Percentiles rank a stretch among this genome's conserved stretches.
These are phyloP conservation scores for Drosophila insularis DNA, from an alignment of 1,140 invertebrate species.

Conservation along the genomic window DNA sequence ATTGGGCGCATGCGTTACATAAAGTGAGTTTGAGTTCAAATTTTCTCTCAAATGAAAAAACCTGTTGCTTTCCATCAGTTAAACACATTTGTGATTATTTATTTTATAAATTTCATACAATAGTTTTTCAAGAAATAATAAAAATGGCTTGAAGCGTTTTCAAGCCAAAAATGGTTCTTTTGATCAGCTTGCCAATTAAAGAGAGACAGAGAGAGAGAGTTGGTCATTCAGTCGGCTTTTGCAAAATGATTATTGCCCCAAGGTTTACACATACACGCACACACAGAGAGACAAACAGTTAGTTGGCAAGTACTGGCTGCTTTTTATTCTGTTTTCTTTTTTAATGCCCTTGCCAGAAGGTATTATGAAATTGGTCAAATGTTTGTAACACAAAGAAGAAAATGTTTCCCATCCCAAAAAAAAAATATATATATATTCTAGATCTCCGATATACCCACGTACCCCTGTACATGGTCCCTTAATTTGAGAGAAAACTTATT, in stretches of 20 bases:
- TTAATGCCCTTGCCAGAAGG: too few relatives aligned
- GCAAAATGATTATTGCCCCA: conserved; percentile 12
- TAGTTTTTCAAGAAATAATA: neutral
- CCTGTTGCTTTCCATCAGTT: neutral
- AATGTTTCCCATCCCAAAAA: too few relatives aligned
- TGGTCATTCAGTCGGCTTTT: conserved; percentile 11
- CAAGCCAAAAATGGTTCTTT: neutral
- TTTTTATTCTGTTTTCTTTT: neutral
- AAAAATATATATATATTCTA: too few relatives aligned
- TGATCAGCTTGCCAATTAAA: conserved; percentile 20
- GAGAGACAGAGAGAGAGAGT: neutral
- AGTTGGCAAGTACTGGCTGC: neutral
- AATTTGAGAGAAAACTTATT: too few relatives aligned
- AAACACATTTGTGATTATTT: conserved; percentile 10
- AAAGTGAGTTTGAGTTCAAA: neutral
- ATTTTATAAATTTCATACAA: too few relatives aligned
- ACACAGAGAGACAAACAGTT: neutral
- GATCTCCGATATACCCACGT: too few relatives aligned
- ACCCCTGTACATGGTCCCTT: too few relatives aligned
- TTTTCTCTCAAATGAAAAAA: neutral
- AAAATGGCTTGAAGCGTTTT: neutral
- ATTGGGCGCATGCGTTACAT: neutral
- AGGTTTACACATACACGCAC: neutral
- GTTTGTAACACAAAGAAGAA: too few relatives aligned
- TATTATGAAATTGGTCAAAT: too few relatives aligned